Evolutionary conservation across 2,113 vertebrate species (phyloP).

Genomic region (Acanthisitta chloris): DNA sequence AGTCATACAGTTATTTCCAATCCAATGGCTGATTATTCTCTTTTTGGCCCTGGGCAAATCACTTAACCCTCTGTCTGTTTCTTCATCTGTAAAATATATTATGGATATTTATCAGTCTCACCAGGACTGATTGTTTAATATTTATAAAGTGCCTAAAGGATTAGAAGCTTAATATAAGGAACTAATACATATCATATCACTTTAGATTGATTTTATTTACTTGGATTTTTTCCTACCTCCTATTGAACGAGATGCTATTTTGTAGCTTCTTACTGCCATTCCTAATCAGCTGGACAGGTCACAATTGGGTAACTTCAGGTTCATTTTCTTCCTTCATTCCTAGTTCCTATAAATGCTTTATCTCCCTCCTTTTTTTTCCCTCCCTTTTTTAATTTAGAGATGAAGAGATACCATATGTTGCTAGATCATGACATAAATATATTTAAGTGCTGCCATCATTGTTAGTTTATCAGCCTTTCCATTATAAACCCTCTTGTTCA

Average conservation of each 20-base stretch:
- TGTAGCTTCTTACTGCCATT: neutral
- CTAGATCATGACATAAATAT: constrained; percentile 54
- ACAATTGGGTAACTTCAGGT: neutral
- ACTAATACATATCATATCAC: constrained; percentile 38
- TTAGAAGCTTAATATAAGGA: constrained; percentile 47
- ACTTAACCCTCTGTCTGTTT: constrained; percentile 58
- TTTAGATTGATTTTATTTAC: constrained; percentile 54
- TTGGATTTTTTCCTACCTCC: neutral
- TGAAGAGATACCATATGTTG: constrained; percentile 46
- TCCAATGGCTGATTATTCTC: constrained; percentile 35
- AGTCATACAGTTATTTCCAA: neutral
- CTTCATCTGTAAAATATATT: constrained; percentile 60
- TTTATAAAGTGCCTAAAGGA: constrained; percentile 68
- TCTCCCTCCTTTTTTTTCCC: neutral
- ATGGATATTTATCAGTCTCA: constrained; percentile 67
- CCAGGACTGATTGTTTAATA: constrained; percentile 68
- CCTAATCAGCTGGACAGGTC: neutral
- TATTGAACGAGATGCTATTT: neutral
- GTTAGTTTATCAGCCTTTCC: constrained; percentile 62
- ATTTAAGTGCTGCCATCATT: constrained; percentile 55
- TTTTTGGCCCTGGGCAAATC: constrained; percentile 42
- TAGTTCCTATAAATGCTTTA: neutral
- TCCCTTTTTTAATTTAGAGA: constrained; percentile 34
- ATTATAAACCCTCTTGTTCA: constrained; percentile 39
- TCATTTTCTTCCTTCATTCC: neutral